Evolutionary conservation across 2,888 invertebrate species (phyloP).

Genomic region (Blastobasis lacticolella): DNA sequence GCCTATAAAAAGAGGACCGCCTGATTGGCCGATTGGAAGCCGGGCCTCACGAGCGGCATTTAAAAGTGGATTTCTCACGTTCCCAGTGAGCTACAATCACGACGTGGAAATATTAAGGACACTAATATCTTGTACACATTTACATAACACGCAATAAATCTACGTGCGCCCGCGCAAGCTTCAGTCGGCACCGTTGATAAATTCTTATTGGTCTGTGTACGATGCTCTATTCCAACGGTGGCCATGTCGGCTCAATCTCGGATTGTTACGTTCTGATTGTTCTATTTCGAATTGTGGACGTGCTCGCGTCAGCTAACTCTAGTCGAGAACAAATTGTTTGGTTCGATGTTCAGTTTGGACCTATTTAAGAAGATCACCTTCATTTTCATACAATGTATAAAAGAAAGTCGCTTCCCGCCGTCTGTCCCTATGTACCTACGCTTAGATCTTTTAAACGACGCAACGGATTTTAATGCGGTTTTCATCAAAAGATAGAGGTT

Average conservation of each 20-base stretch:
- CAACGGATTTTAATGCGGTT: too few species aligned
- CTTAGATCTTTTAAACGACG: too few species aligned
- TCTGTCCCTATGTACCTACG: not conserved
- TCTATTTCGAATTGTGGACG: constrained; percentile 11
- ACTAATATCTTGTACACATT: constrained; percentile 68
- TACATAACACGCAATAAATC: constrained; percentile 70
- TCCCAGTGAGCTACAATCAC: constrained; percentile 52
- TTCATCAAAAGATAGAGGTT: too few species aligned
- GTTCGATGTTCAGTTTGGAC: too few species aligned
- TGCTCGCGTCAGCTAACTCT: not conserved
- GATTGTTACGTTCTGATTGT: constrained; percentile 11
- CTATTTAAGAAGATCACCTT: too few species aligned
- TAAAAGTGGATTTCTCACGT: constrained; percentile 45
- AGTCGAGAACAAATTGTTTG: too few species aligned
- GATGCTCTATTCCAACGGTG: constrained; percentile 46
- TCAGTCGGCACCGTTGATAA: constrained; percentile 57
- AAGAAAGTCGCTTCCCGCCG: not conserved
- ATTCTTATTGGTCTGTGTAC: constrained; percentile 53
- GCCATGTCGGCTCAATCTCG: constrained; percentile 20
- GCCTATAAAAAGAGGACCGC: constrained; percentile 44
- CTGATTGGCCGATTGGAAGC: constrained; percentile 45
- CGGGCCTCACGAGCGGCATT: constrained; percentile 17
- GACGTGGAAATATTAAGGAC: constrained; percentile 69
- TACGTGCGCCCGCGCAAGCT: constrained; percentile 38
- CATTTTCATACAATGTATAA: too few species aligned